Evolutionary conservation across 2,888 invertebrate species (phyloP).

Genomic region (Mechanitis messenoides): DNA sequence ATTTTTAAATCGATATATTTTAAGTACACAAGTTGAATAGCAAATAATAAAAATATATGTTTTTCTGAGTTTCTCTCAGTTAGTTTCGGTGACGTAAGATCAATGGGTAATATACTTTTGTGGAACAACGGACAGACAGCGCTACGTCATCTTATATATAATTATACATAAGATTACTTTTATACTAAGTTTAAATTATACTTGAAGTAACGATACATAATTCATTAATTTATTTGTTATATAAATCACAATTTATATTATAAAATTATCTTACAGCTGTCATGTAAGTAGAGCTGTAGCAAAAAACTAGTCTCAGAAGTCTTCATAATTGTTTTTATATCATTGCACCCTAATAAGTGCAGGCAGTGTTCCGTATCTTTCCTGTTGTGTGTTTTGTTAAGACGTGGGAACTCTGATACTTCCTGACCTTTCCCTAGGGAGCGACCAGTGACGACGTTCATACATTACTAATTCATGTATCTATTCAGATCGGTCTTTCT

Average conservation of each 20-base stretch:
- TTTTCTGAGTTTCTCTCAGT: slow-evolving; percentile 8
- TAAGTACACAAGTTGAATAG: too few relatives aligned
- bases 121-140: slow-evolving; percentile 9
- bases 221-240: too few relatives aligned
- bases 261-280: too few relatives aligned
- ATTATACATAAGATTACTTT: slow-evolving; percentile 2
- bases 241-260: too few relatives aligned
- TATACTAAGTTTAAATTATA: too few relatives aligned
- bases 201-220: too few relatives aligned
- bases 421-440: slow-evolving; percentile 49
- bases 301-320: not conserved
- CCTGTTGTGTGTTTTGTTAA: slow-evolving; percentile 42
- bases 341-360: slow-evolving; percentile 22
- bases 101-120: slow-evolving; percentile 19
- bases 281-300: not conserved
- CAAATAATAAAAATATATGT: too few relatives aligned
- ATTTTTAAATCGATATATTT: too few relatives aligned
- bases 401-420: slow-evolving; percentile 45
- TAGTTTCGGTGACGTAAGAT: slow-evolving; percentile 3
- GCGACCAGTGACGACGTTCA: slow-evolving; percentile 5
- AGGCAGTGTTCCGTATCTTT: slow-evolving; percentile 34
- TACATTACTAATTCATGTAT: slow-evolving; percentile 1
- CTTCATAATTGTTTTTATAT: not conserved
- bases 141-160: slow-evolving; percentile 14
- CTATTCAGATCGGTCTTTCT: not conserved